These are phyloP conservation scores for Candoia aspera DNA, from an alignment of 2,113 vertebrate species.

Conservation along the genomic window DNA sequence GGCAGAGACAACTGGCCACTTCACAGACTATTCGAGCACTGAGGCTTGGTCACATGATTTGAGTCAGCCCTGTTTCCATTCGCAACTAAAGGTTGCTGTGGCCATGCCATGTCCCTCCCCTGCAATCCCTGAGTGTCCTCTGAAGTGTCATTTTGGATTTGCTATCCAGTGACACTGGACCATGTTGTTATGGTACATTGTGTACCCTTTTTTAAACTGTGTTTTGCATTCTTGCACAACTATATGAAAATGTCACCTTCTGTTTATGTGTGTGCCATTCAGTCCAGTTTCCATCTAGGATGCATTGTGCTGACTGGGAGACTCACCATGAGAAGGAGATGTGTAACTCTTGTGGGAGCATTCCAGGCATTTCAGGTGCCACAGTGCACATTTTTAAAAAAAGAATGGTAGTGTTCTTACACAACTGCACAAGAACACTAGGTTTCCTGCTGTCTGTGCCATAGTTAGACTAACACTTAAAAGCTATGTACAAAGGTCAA, in stretches of 20 bases:
- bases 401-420: neutral
- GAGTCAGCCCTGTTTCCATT: neutral
- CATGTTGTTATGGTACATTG: neutral
- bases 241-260: neutral
- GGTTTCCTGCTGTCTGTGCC: neutral
- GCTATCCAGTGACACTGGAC: neutral
- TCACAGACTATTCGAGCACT: neutral
- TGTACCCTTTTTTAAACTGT: neutral
- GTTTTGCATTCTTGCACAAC: neutral
- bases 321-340: neutral
- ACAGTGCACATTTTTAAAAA: neutral
- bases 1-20: neutral
- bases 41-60: neutral
- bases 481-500: neutral
- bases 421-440: neutral
- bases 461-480: neutral
- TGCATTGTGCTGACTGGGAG: neutral
- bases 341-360: neutral
- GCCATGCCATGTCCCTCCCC: neutral
- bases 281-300: neutral
- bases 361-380: neutral
- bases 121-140: neutral
- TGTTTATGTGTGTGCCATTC: neutral
- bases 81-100: neutral
- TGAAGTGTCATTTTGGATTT: neutral